Conservation (phyloP, 2,888 invertebrate species). For the Alentia gelatinosa region DNA sequence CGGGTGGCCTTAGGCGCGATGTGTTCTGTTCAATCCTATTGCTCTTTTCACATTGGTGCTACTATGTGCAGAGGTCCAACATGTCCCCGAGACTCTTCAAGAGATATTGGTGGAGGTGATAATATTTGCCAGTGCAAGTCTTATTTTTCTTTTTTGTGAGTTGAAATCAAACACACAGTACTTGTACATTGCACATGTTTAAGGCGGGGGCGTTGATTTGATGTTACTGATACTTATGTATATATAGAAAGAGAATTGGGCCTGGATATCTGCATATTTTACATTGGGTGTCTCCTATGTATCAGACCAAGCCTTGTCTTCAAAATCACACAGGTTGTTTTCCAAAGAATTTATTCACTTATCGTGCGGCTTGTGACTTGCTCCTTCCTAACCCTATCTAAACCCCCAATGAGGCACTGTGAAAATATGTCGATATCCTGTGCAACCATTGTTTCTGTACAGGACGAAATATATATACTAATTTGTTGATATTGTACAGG, state of each 20-base stretch:
- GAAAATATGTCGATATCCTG: constrained; percentile 1
- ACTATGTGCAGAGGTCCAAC: constrained; percentile 40
- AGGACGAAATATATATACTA: not conserved
- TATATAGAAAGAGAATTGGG: not conserved
- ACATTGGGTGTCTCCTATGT: too few species aligned
- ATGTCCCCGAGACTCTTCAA: not conserved
- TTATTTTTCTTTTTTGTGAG: constrained; percentile 37
- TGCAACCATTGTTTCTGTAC: not conserved
- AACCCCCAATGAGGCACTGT: not conserved
- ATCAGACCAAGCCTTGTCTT: too few species aligned
- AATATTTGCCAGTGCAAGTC: constrained; percentile 37
- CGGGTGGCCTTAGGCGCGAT: constrained; percentile 85
- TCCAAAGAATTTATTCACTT: not conserved
- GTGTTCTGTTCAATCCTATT: constrained; percentile 5
- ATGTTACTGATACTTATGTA: constrained; percentile 18
- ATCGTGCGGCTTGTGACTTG: not conserved
- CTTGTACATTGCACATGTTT: not conserved
- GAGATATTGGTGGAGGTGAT: constrained; percentile 17
- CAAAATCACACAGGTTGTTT: too few species aligned
- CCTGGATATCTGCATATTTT: not conserved
- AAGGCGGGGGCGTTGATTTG: not conserved
- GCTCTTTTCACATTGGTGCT: constrained; percentile 47
- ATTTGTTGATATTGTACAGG: constrained; percentile 15
- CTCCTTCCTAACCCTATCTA: not conserved
- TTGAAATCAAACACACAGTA: constrained; percentile 25